These are phyloP conservation scores for Drosophila borborema DNA, from an alignment of 2,888 invertebrate genomes.

Conservation along the genomic window DNA sequence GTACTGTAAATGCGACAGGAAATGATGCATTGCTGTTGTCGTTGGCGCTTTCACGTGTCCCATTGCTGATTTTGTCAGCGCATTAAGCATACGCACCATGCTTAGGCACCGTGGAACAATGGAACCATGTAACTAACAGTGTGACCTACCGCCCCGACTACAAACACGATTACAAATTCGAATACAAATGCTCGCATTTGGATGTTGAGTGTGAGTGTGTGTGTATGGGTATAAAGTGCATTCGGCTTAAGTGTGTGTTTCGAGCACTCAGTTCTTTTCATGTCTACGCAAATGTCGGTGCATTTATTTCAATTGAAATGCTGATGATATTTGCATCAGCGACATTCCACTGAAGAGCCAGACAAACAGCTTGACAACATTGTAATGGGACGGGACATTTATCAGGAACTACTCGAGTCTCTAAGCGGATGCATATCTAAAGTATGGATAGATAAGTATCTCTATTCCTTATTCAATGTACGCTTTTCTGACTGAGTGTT, in stretches of 20 bases:
- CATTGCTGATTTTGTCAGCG: constrained; percentile 52
- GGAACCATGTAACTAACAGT: constrained; percentile 8
- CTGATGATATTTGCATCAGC: constrained; percentile 38
- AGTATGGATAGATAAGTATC: background rate
- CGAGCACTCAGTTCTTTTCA: constrained; percentile 51
- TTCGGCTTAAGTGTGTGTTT: constrained; percentile 42
- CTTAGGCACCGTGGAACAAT: constrained; percentile 41
- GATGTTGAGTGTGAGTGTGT: background rate
- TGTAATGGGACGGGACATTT: constrained; percentile 15
- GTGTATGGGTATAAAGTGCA: constrained; percentile 41
- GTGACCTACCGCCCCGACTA: constrained; percentile 24
- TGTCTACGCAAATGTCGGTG: constrained; percentile 57
- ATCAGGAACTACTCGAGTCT: constrained; percentile 44
- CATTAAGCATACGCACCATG: constrained; percentile 57
- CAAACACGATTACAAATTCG: constrained; percentile 18
- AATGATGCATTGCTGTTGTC: constrained; percentile 34
- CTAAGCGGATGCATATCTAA: constrained; percentile 1
- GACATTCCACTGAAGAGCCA: constrained; percentile 10
- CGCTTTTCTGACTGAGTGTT: background rate
- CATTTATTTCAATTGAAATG: constrained; percentile 66
- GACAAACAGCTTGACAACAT: constrained; percentile 14
- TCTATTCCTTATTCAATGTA: background rate
- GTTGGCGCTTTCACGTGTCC: constrained; percentile 56
- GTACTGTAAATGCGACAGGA: constrained; percentile 51
- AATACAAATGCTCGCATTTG: constrained; percentile 5